Percentiles rank a stretch among this genome's conserved stretches.
phyloP scores from a whole-genome alignment of 23 tunicate genomes.

The Styela clava region DNA sequence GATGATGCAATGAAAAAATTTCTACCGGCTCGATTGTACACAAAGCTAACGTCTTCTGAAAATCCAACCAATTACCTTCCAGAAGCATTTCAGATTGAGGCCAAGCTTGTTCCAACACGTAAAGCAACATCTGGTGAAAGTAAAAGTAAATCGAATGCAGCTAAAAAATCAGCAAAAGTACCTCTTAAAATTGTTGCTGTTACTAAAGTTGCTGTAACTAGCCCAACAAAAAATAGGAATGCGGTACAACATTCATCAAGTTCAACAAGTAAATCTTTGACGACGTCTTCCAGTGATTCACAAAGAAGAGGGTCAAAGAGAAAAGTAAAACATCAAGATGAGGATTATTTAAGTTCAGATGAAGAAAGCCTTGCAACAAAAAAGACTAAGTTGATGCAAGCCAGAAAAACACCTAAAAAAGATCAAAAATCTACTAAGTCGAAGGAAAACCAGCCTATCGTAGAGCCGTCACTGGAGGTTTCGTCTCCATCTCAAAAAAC shows the following conservation, averaged over 20 bases:
- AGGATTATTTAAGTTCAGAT: background rate
- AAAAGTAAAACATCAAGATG: background rate
- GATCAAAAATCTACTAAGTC: background rate
- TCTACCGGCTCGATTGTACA: conserved; percentile 53
- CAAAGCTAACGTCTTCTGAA: conserved; percentile 25
- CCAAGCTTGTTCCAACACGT: conserved; percentile 6
- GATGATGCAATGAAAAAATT: conserved; percentile 58
- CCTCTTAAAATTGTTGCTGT: conserved; percentile 22
- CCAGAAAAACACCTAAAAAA: background rate
- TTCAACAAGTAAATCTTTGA: background rate
- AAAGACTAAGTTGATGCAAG: background rate
- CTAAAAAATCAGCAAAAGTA: background rate
- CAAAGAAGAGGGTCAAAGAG: background rate
- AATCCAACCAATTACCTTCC: conserved; percentile 25
- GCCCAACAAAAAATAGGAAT: background rate
- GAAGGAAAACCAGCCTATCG: background rate
- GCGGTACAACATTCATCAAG: background rate
- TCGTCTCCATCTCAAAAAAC: background rate
- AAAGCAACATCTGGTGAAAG: background rate
- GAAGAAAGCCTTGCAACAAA: conserved; percentile 10
- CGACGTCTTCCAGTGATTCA: background rate
- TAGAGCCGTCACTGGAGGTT: background rate
- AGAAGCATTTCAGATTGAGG: conserved; percentile 16
- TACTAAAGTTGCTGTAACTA: conserved; percentile 5
- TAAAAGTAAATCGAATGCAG: background rate